Evolutionary conservation across 1,140 invertebrate species (phyloP), one percentile per base, ranked within the genome.

Genomic region (Pogonus chalceus): DNA sequence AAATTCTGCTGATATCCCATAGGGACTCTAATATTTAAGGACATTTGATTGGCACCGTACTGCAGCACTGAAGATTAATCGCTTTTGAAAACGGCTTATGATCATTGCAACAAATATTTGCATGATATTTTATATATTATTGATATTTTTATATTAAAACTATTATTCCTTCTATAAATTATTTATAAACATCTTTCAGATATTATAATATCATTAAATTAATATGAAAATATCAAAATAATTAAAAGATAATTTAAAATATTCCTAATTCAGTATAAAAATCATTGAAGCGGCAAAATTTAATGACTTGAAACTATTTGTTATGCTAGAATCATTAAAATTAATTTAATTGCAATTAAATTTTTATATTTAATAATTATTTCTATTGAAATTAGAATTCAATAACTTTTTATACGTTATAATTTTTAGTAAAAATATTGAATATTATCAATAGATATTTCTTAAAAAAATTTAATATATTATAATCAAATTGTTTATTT

Each of bases 21-120:
- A 43, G 37, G 37, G 37, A 43, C 3, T 18, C 18, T 43, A 12
- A 12, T 9, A 12, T 4, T 43, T 18, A 43, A 43, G 18, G 4
- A 43, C 37, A 43, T 43, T 43, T 43, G 37, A 43, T 43, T 43
- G 37, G 37, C 37, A 43, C 37, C 37, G 37, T 43, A 43, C 37
- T 43, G 37, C 37, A 43, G 37, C 37, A 43, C 37, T 43, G 37
- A 43, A 16, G 37, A 43, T 43, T 12, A 12, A 43, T 10, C 18
- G 37, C 37, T 43, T n/a, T 43, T 43, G 37, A 43, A 43, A 10
- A 43, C 37, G 37, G 37, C 37, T 43, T 43, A 43, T 43, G 37
- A 43, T 43, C 37, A 43, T 43, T 43, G 37, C 37, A 43, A 43
- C 37, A 43, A 43, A 10, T 10, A 43, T 12, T 12, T 43, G 37